Evolutionary conservation across 2,113 vertebrate species (phyloP).

Genomic region (Apus apus): DNA sequence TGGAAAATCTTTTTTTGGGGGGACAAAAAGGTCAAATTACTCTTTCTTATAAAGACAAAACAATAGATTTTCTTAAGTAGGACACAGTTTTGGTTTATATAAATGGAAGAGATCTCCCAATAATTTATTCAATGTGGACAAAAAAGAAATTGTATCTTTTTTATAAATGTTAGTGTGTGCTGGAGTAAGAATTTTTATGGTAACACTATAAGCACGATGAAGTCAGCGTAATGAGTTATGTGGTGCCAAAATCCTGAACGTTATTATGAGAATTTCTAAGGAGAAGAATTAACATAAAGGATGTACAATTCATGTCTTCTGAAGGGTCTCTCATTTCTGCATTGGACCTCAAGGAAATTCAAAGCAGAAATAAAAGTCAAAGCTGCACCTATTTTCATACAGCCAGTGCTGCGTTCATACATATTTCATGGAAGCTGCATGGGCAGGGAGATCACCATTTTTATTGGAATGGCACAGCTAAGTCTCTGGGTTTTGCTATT

Average conservation of each 20-base stretch:
- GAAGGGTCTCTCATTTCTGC: slow-evolving; percentile 62
- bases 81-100: background rate
- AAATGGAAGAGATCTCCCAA: background rate
- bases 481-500: slow-evolving; percentile 64
- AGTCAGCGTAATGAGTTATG: slow-evolving; percentile 17
- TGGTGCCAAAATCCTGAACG: slow-evolving; percentile 22
- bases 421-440: slow-evolving; percentile 74
- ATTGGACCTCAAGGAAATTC: slow-evolving; percentile 73
- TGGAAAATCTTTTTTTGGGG: background rate
- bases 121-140: background rate
- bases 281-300: slow-evolving; percentile 55
- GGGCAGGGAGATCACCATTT: slow-evolving; percentile 68
- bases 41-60: background rate
- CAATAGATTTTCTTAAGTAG: background rate
- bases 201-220: background rate
- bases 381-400: slow-evolving; percentile 62
- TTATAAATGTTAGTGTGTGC: background rate
- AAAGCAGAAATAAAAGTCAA: slow-evolving; percentile 75
- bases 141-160: background rate
- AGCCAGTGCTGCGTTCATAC: slow-evolving; percentile 35
- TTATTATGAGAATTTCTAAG: slow-evolving; percentile 56
- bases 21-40: background rate
- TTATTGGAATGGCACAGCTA: slow-evolving; percentile 67
- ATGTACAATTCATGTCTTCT: slow-evolving; percentile 58
- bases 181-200: slow-evolving; percentile 28